Percentiles rank a stretch among this genome's conserved stretches.
phyloP scores from a whole-genome alignment of 1,140 invertebrate species.

The Rhopalosiphum padi region DNA sequence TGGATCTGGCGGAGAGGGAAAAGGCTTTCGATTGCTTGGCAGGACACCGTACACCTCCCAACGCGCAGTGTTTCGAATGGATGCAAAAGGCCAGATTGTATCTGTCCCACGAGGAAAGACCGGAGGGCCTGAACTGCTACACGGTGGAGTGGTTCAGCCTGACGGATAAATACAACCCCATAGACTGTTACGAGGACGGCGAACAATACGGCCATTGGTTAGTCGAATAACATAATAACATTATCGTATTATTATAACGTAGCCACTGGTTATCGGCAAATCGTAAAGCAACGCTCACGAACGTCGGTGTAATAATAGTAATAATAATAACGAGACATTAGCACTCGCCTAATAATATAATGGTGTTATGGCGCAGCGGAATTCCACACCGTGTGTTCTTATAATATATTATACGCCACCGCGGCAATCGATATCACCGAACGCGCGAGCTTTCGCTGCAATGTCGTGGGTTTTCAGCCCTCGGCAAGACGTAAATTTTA shows the following conservation, averaged over 20 bases:
- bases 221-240: constrained; percentile 33
- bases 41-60: constrained; percentile 68
- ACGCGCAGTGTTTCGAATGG: constrained; percentile 80
- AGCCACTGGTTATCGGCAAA: not conserved
- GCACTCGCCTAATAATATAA: not conserved
- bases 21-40: constrained; percentile 76
- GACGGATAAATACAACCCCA: constrained; percentile 69
- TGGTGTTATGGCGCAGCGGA: not conserved
- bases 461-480: not conserved
- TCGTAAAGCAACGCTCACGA: not conserved
- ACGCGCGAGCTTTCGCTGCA: not conserved
- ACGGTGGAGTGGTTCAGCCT: constrained; percentile 82
- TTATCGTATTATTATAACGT: not conserved
- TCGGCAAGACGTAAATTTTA: not conserved
- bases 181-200: constrained; percentile 78
- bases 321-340: not conserved
- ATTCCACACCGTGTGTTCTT: not conserved
- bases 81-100: constrained; percentile 76
- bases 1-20: constrained; percentile 66
- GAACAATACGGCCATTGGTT: constrained; percentile 62
- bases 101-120: constrained; percentile 65
- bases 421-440: not conserved
- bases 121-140: constrained; percentile 71
- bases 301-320: not conserved
- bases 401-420: not conserved